Evolutionary conservation across 2,113 vertebrate genomes (phyloP), one percentile per base, ranked within the genome.

Genomic region (Symphodus melops): DNA sequence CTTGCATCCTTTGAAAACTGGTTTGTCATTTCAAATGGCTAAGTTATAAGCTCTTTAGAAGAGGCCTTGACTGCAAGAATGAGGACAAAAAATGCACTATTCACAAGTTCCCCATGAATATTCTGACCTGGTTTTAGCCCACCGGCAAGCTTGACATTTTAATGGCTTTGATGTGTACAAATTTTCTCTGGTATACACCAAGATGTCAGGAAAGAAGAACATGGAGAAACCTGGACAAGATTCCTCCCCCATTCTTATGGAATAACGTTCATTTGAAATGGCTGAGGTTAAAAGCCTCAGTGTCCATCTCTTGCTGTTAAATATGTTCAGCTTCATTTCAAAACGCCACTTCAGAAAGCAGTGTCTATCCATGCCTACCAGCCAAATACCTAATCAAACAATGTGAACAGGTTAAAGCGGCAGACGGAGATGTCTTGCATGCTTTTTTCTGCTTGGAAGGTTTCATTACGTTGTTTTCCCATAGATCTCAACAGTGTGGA

Each of bases 91-190:
- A 83, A 88, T 73, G 57, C 66, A 81, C 63, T 61, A 67, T 86
- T 69, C 73, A 82, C 63, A 66, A 70, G 36, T 58, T 87, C 70
- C 71, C 55, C 48, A 54, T 53, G 70, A 85, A 84, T 19, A 76
- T 33, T 82, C 69, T 86, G 81, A 81, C 83, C 77, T 88, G 84
- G 62, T 86, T 89, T 73, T 52, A 73, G 75, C 54, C 67, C 58
- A 78, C 56, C 37, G 28, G 58, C 58, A 33, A 77, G 71, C 66
- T 67, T 86, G 89, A 92, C 89, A 87, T 65, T 87, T 87, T 92
- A 89, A 91, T 90, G 87, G 79, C 73, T 92, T 91, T 88, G 83
- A 93, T 82, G 80, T 87, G 82, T 85, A 76, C 60, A 69, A 48
- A 67, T 83, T 87, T 88, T 37, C 68, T 2, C 72, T 70, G 48